Conservation (phyloP, 2,888 invertebrate species). For the Prenolepis imparis region DNA sequence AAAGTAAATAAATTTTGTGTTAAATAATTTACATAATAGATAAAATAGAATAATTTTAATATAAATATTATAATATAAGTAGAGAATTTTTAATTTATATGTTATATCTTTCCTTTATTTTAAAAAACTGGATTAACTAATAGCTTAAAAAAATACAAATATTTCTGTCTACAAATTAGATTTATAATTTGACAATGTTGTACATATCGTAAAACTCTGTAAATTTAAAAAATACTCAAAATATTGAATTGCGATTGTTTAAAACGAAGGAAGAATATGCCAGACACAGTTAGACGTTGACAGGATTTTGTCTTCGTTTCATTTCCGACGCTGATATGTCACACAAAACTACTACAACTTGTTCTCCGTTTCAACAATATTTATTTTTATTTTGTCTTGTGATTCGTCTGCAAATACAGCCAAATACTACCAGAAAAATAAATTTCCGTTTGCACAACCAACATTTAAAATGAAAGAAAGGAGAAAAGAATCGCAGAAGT, state of each 20-base stretch:
- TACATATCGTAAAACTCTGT: neutral
- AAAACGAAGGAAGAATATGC: neutral
- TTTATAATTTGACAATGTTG: neutral
- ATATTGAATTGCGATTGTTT: neutral
- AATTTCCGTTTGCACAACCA: slow-evolving; percentile 46
- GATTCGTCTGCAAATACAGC: slow-evolving; percentile 7
- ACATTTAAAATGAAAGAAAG: slow-evolving; percentile 31
- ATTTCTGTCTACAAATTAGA: neutral
- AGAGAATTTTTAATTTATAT: neutral
- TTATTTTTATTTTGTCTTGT: slow-evolving; percentile 30
- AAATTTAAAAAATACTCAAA: neutral
- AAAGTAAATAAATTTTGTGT: neutral
- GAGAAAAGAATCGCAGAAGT: neutral
- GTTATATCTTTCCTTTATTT: neutral
- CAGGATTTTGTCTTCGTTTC: slow-evolving; percentile 11
- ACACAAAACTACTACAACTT: slow-evolving; percentile 2
- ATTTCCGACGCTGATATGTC: slow-evolving; percentile 1
- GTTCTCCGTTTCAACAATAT: neutral
- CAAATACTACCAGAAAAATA: slow-evolving; percentile 33
- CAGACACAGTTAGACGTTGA: neutral
- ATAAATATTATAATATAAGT: no score
- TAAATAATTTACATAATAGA: neutral
- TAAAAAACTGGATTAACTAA: neutral
- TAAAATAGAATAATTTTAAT: neutral
- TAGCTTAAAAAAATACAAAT: neutral